Evolutionary conservation across 1,140 invertebrate genomes (phyloP), one percentile per base, ranked within the genome.

Genomic region (Goniozus legneri): DNA sequence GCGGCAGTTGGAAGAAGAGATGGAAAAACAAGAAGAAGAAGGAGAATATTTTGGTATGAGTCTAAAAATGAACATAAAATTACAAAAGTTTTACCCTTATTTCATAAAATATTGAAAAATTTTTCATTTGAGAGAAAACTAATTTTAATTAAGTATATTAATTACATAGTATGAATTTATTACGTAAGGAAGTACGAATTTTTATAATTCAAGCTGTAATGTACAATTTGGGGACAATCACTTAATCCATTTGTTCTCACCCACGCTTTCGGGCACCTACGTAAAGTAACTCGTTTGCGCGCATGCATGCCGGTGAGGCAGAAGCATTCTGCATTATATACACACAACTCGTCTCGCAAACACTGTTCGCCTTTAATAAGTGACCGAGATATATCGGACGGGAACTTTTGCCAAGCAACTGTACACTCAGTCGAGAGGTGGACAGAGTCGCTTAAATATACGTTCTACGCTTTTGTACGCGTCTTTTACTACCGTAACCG

Each of bases 1-100:
- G 2, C 78, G 89, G 35, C 88, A 94, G 65, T 79, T 95, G 47
- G 92, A 95, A 73, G 91, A 95, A 67, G 91, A 95, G 79, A 91
- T 97, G 86, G 94, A 97, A 66, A 89, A 90, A 60, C 87, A 92
- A 56, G 89, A 92, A 73, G 91, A 92, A 62, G 88, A 94, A 70
- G 93, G 92, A 52, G 93, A 96, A 80, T 97, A 95, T 74, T 97
- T 96, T 80, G 95, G 94, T 94, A 80, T 80, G n/a, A n/a, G n/a
- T n/a, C n/a, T n/a, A n/a, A n/a, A n/a, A n/a, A n/a, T n/a, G n/a
- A n/a, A n/a, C n/a, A n/a, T n/a, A n/a, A n/a, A n/a, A n/a, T n/a
- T n/a, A n/a, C n/a, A n/a, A n/a, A n/a, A n/a, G n/a, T n/a, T n/a
- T n/a, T n/a, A n/a, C n/a, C n/a, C n/a, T n/a, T n/a, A n/a, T n/a